Base-by-base conservation (phyloP, 2,797 vertebrate genomes). In the Ctenopoma kingsleyae region DNA sequence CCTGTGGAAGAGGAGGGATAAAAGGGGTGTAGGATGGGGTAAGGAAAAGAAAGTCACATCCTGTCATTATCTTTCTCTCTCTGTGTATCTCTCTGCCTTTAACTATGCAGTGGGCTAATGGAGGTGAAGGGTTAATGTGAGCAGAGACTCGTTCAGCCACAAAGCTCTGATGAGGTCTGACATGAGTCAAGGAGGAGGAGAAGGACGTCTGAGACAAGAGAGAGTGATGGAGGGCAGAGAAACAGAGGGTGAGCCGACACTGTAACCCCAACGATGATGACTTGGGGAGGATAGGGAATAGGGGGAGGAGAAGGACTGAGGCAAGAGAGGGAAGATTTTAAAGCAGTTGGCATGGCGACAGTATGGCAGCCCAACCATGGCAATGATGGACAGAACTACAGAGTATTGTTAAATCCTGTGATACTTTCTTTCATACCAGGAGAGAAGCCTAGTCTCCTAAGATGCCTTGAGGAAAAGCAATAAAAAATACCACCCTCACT, bases 51-150 rank as follows among this genome's bases (percentile, higher is more conserved):
- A 77, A 35, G 12, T 67, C 38, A 53, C 57, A 44, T 53, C 47
- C 58, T 64, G 44, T 43, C 32, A 35, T 54, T 58, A 20, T 68
- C 19, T 63, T 50, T 67, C 51, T 65, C 75, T 25, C n/a, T 40
- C 44, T 35, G 49, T 49, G 47, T 43, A 5, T 38, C 22, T 32
- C 32, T 52, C 40, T 46, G 68, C 13, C 61, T 71, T 54, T 57
- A 57, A 67, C 59, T 49, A 62, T 56, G 62, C 48, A 12, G 57
- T 25, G 64, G 76, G 83, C 87, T 91, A 91, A 91, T 88, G 79
- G 88, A 85, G 90, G 90, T 89, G 84, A 90, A 44, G 77, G 86
- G 92, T 92, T 94, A 93, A 94, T 94, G 85, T 80, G 92, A 90
- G 86, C 32, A 1, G 92, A 91, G 94, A 92, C 81, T 86, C 13